A percentile compares a stretch with the other conserved stretches of the same genome.
phyloP scores from a whole-genome alignment of 2,888 invertebrate species.

The Sarcophaga subvicina region DNA sequence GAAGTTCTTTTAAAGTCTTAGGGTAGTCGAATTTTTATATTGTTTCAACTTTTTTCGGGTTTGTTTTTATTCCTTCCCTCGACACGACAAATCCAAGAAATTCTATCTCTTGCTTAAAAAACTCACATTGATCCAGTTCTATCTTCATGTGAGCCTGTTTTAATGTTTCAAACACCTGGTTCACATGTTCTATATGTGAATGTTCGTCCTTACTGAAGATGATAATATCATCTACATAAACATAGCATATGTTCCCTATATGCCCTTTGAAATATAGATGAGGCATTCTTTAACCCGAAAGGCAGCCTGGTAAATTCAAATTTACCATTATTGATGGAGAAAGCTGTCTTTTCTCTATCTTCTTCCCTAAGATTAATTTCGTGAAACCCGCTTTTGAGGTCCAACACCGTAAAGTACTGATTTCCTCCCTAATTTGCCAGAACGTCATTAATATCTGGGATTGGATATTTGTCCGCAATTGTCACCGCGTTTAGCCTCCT shows the following conservation, averaged over 20 bases:
- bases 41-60: not conserved
- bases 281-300: not conserved
- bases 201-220: no score
- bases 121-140: not conserved
- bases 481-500: not conserved
- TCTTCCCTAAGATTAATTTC: no score
- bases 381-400: no score
- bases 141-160: not conserved
- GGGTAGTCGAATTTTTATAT: not conserved
- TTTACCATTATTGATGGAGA: not conserved
- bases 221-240: no score
- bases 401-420: no score
- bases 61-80: not conserved
- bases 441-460: no score
- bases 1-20: constrained; percentile 6
- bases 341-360: not conserved
- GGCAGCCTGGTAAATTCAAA: not conserved
- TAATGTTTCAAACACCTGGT: no score
- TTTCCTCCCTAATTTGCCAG: no score
- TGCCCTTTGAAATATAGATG: not conserved
- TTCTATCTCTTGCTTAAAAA: no score
- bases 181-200: no score
- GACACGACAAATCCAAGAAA: no score
- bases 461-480: not conserved
- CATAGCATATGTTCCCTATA: not conserved